Base-by-base conservation (phyloP, 2,797 vertebrate species). In the Rhinophrynus dorsalis region DNA sequence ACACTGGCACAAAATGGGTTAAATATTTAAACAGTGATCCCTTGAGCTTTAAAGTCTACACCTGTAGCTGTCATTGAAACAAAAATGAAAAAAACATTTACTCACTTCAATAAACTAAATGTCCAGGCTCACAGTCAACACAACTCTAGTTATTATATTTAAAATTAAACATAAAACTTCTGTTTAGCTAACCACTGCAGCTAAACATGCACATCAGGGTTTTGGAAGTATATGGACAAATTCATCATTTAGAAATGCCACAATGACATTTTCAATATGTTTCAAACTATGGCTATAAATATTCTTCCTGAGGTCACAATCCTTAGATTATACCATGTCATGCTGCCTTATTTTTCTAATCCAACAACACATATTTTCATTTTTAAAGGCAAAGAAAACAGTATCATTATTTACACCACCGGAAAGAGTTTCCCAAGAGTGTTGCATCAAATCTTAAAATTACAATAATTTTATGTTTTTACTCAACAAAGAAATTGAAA, bases 221-320 rank as follows among this genome's bases (percentile, higher is more conserved):
- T 37, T 51, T 51, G 13, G 26, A 51, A 37, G 47, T 51, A 15
- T 60, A 68, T 45, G 47, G 56, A 42, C 56, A 47, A 60, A 68
- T 60, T 37, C 42, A 38, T 59, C 20, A 38, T 29, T 20, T 20
- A 24, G n/a, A 40, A 59, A 68, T 32, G 23, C 24, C 17, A 30
- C 37, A 50, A 51, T 60, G 27, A 35, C n/a, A 68, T 12, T 32
- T 24, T 23, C 54, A 57, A 33, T 66, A 56, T 18, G 6, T 45
- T 56, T 13, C 20, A 32, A 30, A 10, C 35, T 38, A 13, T 3
- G 11, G 35, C 3, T 38, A 10, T 38, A 13, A 38, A 38, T 4
- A 38, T 38, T 6, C 12, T 13, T 4, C 9, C 29, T 4, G 4
- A 30, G 4, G 9, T 4, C 4, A 9, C 9, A 30, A 30, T 4